Conservation (phyloP, 2,113 vertebrate species). For the rabbit (Oryctolagus cuniculus) region mOryCun1.1 NC_091435.1:142348001-142348500, state of each 20-base stretch:
- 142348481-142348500: background rate
- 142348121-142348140: background rate
- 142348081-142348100: background rate
- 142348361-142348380: background rate
- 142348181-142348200: rapidly evolving
- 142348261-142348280: background rate
- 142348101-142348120: background rate
- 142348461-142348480: background rate
- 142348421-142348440: background rate
- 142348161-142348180: background rate
- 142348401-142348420: background rate
- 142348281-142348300: background rate
- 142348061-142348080: background rate
- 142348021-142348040: background rate
- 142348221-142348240: background rate
- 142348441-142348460: background rate
- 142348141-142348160: background rate
- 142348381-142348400: background rate
- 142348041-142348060: background rate
- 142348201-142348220: background rate
- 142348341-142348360: background rate
- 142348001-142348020: background rate
- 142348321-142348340: background rate
- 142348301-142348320: background rate
- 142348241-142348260: background rate